Base-by-base conservation (phyloP, 2,797 vertebrate species). In the Trachops cirrhosus region DNA sequence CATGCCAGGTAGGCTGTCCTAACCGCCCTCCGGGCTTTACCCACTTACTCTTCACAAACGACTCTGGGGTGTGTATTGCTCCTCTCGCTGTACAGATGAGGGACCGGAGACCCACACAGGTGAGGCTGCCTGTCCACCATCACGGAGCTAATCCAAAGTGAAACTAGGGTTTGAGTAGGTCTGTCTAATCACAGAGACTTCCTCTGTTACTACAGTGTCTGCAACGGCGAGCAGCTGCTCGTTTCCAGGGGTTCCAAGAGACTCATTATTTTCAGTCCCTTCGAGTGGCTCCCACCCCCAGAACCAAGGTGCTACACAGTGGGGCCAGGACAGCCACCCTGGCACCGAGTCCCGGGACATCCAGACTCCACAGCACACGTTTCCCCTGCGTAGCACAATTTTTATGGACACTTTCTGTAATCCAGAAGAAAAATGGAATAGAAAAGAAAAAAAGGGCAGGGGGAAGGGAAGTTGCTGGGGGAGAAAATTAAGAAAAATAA, bases 401-500 rank as follows among this genome's bases (percentile, higher is more conserved):
- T 96, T 96, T 77, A 87, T 4, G 73, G 54, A 77, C 34, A 79
- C 46, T 52, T 86, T 94, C 50, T 91, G 11, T 75, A 84, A 96
- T 34, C 57, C 77, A 4, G 24, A 14, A 62, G 29, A 62, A 48
- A 95, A 64, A 95, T n/a, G 44, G 21, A 82, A 84, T 16, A 57
- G 52, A 67, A 93, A 24, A 74, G 11, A 11, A 22, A 67, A 74
- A 91, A 88, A 22, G 37, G 2, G 16, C 14, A 9, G 34, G 52
- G 52, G 5, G 19, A 18, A 21, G 34, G 8, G 18, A 37, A 73
- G 29, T 14, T 29, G 32, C 5, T 41, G 21, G 9, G 75, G 19
- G 22, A 44, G 41, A n/a, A 26, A 71, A 74, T 34, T 48, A 84
- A 93, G 59, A 89, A 94, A 94, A 96, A 95, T 67, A 93, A 37